A percentile compares a stretch with the other conserved stretches of the same genome.
Evolutionary conservation across 1,140 invertebrate genomes (phyloP).

Genomic region (Teleopsis dalmanni): DNA sequence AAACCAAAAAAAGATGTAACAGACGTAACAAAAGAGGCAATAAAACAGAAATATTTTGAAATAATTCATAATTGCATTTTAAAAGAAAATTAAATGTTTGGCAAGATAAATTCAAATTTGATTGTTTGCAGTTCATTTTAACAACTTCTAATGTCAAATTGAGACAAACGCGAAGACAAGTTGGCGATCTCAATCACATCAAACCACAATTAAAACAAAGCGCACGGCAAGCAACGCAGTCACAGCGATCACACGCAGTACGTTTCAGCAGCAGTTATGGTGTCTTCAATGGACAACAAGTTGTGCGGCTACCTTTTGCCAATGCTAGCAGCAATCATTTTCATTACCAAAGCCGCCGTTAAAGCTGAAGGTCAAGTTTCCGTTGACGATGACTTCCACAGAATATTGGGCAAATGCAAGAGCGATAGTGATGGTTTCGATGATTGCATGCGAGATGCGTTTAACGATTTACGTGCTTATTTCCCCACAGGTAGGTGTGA

Average conservation of each 20-base stretch:
- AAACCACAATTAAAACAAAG: background rate
- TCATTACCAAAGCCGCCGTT: background rate
- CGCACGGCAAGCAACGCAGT: background rate
- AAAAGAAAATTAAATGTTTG: too few species aligned
- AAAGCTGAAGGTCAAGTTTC: conserved; percentile 12
- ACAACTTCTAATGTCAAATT: too few species aligned
- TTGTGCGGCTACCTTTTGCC: too few species aligned
- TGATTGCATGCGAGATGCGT: conserved; percentile 59
- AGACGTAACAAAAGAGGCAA: too few species aligned
- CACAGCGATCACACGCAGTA: conserved; percentile 1
- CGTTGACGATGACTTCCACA: conserved; percentile 29
- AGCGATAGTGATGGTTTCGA: conserved; percentile 56
- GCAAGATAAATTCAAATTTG: too few species aligned
- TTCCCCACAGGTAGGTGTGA: conserved; percentile 69
- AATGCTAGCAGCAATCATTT: conserved; percentile 1
- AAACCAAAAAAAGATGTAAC: too few species aligned
- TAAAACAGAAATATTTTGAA: too few species aligned
- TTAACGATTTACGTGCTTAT: conserved; percentile 63
- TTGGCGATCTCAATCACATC: background rate
- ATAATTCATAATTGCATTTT: too few species aligned
- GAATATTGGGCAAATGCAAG: conserved; percentile 53
- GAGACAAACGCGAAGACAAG: too few species aligned
- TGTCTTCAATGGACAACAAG: background rate
- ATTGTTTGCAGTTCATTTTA: too few species aligned
- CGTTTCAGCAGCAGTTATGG: background rate